Evolutionary conservation across 2,888 invertebrate genomes (phyloP).

Genomic region (Trissoscelio sp.): DNA sequence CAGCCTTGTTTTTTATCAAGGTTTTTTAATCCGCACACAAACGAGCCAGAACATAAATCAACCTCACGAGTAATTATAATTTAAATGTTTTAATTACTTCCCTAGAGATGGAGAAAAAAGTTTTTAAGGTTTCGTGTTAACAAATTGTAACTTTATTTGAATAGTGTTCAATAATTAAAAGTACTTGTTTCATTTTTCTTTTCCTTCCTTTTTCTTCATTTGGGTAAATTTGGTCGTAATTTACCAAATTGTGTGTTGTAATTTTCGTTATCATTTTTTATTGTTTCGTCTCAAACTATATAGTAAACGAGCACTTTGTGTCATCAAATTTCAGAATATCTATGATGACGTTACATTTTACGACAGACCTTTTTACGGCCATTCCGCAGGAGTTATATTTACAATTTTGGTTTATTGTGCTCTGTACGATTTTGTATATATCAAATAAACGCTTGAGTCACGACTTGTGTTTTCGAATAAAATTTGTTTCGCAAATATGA

Average conservation of each 20-base stretch:
- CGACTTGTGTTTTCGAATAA: constrained; percentile 7
- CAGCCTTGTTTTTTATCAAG: constrained; percentile 1
- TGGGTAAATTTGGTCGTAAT: neutral
- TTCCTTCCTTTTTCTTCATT: neutral
- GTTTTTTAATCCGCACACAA: constrained; percentile 1
- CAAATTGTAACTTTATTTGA: constrained; percentile 30
- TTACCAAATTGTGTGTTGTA: constrained; percentile 3
- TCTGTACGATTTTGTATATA: constrained; percentile 12
- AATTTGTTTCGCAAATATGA: constrained; percentile 27
- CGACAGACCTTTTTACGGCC: neutral
- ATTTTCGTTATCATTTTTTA: constrained; percentile 4
- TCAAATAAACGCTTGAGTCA: constrained; percentile 1
- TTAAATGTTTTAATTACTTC: constrained; percentile 20
- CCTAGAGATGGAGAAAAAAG: neutral
- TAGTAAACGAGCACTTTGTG: constrained; percentile 4
- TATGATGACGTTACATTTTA: constrained; percentile 13
- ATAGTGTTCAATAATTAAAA: neutral
- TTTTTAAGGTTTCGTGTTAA: constrained; percentile 7
- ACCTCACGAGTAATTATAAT: constrained; percentile 14
- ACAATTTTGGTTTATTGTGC: constrained; percentile 10
- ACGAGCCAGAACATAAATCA: constrained; percentile 18
- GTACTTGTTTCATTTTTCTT: constrained; percentile 1
- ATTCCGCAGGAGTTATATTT: neutral
- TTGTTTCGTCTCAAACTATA: neutral
- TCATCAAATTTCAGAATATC: constrained; percentile 12